Evolutionary conservation across 2,797 vertebrate genomes (phyloP).

Genomic region (Tangara arthus): DNA sequence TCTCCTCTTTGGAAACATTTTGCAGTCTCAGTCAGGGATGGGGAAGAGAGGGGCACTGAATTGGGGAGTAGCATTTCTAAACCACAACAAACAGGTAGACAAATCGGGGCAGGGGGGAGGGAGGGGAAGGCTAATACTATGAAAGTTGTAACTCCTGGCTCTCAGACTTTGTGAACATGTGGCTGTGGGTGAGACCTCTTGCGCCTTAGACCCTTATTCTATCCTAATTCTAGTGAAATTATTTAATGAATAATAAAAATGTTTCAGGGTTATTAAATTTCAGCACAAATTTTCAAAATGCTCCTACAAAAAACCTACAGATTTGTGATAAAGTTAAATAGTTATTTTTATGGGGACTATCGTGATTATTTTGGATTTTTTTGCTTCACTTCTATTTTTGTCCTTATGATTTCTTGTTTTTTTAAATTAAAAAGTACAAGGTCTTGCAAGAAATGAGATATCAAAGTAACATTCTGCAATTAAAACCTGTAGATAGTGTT

Average conservation of each 20-base stretch:
- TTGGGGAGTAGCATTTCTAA: neutral
- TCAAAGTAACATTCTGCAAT: neutral
- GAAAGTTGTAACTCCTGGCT: neutral
- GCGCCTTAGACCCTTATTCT: neutral
- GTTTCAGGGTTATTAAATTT: neutral
- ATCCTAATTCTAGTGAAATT: neutral
- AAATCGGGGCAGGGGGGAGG: accelerated
- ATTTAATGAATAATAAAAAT: neutral
- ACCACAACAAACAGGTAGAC: neutral
- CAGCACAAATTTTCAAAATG: neutral
- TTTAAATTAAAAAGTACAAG: neutral
- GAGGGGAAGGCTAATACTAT: accelerated
- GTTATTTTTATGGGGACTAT: neutral
- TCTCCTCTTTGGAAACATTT: neutral
- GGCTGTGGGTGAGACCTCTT: neutral
- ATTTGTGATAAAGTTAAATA: neutral
- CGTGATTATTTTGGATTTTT: neutral
- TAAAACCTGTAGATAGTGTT: neutral
- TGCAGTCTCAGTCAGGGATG: neutral
- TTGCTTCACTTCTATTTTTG: neutral
- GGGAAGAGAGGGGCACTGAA: neutral
- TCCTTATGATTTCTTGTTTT: neutral
- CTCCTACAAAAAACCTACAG: neutral
- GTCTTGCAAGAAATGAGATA: neutral
- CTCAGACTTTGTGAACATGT: neutral